Percentiles rank a stretch among this genome's conserved stretches.
Evolutionary conservation across 2,888 invertebrate species (phyloP).

Genomic region (Malachius bipustulatus): DNA sequence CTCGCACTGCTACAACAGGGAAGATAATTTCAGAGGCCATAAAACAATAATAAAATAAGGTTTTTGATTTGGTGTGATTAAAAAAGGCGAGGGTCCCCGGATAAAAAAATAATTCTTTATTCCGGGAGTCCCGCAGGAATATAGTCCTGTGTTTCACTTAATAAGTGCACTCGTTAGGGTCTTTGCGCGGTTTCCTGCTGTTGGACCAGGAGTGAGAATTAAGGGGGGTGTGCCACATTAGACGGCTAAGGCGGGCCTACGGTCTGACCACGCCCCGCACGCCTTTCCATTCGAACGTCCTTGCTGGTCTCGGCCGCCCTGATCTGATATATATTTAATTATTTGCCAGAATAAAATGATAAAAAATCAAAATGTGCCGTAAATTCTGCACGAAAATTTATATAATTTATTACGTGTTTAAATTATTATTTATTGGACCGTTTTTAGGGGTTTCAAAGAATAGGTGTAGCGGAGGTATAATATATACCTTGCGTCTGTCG

Average conservation of each 20-base stretch:
- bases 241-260: constrained; percentile 28
- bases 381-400: too few species aligned
- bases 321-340: neutral
- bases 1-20: neutral
- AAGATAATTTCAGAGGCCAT: constrained; percentile 28
- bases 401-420: too few species aligned
- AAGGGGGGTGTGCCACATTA: constrained; percentile 34
- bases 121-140: constrained; percentile 27
- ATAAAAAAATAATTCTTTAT: constrained; percentile 36
- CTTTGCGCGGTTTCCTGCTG: constrained; percentile 21
- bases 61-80: constrained; percentile 37
- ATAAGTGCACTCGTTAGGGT: constrained; percentile 30
- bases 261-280: too few species aligned
- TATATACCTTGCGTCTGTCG: too few species aligned
- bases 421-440: too few species aligned
- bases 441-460: too few species aligned
- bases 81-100: constrained; percentile 31
- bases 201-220: constrained; percentile 32
- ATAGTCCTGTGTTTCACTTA: constrained; percentile 28
- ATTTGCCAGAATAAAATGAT: too few species aligned
- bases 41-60: constrained; percentile 33
- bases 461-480: too few species aligned
- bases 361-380: too few species aligned
- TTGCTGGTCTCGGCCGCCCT: constrained; percentile 3
- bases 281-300: neutral